Conservation (phyloP, 2,113 vertebrate species). For the Alexandromys fortis region DNA sequence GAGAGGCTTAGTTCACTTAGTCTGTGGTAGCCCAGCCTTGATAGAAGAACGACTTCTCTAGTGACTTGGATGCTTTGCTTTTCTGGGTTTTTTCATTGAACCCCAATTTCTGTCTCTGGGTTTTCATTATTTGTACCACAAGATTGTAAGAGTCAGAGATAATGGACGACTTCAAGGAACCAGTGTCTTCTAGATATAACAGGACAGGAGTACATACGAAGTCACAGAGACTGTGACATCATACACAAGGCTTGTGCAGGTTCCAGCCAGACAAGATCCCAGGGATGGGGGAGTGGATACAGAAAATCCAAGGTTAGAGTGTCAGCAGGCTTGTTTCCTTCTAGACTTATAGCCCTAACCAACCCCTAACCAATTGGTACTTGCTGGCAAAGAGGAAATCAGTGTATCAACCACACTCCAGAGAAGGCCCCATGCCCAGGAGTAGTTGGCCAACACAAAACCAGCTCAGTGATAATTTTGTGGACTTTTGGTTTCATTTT, state of each 20-base stretch:
- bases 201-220: neutral
- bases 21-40: too few species aligned
- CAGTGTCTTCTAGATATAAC: neutral
- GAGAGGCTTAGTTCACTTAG: too few species aligned
- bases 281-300: neutral
- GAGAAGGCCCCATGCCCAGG: neutral
- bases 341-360: neutral
- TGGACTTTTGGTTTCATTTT: neutral
- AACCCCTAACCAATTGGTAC: neutral
- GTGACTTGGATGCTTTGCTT: too few species aligned
- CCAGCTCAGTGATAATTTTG: neutral
- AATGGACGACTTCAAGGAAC: neutral
- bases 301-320: neutral
- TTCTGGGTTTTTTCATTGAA: too few species aligned
- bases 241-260: neutral
- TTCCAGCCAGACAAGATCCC: neutral
- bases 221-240: neutral
- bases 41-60: too few species aligned
- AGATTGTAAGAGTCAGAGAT: neutral
- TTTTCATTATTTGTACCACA: too few species aligned
- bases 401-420: neutral
- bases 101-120: too few species aligned
- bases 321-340: neutral
- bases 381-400: neutral
- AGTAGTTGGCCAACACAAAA: neutral